Percentiles rank a stretch among this genome's conserved stretches.
These are phyloP conservation scores for Pseudachorutes palmiensis DNA, from an alignment of 1,140 invertebrate genomes.

Conservation along the genomic window DNA sequence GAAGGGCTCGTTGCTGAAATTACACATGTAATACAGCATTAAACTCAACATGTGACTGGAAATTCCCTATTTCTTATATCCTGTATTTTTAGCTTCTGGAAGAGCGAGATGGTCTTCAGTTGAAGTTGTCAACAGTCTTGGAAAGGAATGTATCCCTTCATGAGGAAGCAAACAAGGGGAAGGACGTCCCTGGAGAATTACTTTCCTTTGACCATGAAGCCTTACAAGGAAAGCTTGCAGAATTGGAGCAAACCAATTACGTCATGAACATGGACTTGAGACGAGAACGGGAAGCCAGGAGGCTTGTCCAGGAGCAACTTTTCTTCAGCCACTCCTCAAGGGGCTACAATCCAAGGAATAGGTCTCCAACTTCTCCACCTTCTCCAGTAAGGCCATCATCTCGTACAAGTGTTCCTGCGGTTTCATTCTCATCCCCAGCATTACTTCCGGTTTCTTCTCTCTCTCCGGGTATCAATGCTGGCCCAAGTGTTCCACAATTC, in stretches of 20 bases:
- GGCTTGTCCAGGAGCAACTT: constrained; percentile 32
- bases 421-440: not conserved
- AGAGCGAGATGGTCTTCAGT: constrained; percentile 71
- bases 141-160: constrained; percentile 32
- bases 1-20: constrained; percentile 80
- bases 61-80: not conserved
- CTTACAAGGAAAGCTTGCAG: constrained; percentile 22
- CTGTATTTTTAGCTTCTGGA: constrained; percentile 55
- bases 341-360: not conserved
- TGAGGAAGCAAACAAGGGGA: constrained; percentile 13
- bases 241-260: constrained; percentile 20
- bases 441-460: not conserved
- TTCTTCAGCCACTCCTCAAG: constrained; percentile 27
- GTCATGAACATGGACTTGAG: constrained; percentile 27
- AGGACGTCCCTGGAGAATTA: not conserved
- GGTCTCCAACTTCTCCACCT: not conserved
- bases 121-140: constrained; percentile 68
- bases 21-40: constrained; percentile 50
- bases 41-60: not conserved
- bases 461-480: not conserved
- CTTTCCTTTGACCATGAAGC: constrained; percentile 11
- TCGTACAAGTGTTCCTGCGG: not conserved
- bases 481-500: not conserved
- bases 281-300: constrained; percentile 26
- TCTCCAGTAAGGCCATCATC: not conserved